Percentiles rank a stretch among this genome's conserved stretches.
Evolutionary conservation across 1,140 invertebrate genomes (phyloP).

Genomic region (Steinernema khuongi): DNA sequence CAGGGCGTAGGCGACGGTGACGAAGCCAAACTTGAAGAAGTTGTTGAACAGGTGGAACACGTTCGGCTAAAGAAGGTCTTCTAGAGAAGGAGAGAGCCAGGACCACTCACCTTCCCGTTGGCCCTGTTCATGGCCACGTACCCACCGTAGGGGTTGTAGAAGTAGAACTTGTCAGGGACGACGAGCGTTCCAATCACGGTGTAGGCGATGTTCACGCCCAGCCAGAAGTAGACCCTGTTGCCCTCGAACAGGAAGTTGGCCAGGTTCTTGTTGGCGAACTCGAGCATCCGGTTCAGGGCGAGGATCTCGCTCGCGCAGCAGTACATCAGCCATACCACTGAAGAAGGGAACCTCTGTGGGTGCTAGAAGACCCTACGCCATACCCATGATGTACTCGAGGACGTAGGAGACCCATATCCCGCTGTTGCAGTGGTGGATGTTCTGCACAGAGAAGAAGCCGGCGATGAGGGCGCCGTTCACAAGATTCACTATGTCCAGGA

Average conservation of each 20-base stretch:
- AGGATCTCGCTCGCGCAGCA: not conserved
- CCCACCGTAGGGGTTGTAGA: not conserved
- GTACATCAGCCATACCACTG: not conserved
- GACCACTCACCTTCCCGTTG: not conserved
- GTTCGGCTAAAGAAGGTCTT: not conserved
- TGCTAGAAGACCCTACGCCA: not conserved
- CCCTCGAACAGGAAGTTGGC: not conserved
- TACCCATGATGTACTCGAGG: not conserved
- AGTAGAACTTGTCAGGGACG: not conserved
- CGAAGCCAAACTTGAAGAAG: not conserved
- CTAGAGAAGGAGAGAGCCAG: not conserved
- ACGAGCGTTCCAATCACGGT: not conserved
- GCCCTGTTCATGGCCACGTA: not conserved
- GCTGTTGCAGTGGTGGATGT: slow-evolving; percentile 3
- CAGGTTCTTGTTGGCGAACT: not conserved
- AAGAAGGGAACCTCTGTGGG: not conserved
- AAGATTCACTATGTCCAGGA: not conserved
- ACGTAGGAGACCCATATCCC: not conserved
- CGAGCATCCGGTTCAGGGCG: not conserved
- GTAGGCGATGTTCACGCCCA: not conserved
- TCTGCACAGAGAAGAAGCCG: not conserved
- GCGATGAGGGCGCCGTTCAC: not conserved
- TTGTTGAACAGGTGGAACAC: not conserved
- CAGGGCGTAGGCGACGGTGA: not conserved
- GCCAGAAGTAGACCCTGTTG: not conserved